Evolutionary conservation across 1,140 invertebrate species (phyloP), one percentile per base, ranked within the genome.

Genomic region (Bicyclus anynana): DNA sequence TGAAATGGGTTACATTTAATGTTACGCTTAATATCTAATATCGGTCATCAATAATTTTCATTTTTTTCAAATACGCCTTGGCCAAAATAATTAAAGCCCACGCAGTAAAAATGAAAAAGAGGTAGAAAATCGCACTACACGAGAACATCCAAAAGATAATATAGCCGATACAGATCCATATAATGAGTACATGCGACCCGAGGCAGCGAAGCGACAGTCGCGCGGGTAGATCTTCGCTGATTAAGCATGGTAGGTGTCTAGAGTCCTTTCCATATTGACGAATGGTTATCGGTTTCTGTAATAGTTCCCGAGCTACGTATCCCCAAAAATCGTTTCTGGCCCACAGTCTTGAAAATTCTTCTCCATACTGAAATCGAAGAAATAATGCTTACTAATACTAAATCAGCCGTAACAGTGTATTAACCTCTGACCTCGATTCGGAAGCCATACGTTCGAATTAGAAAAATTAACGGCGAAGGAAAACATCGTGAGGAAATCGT

Each of bases 151-250:
- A 72, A 33, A 78, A 77, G 2, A 72, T 14, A 37, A 80, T 29
- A 37, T 85, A 85, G 3, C 82, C 84, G 5, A 83, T 13, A 6
- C 57, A 62, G 4, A 84, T 64, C 72, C 69, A 89, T 5, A 82
- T 66, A 1, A 94, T 72, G 18, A 92, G 91, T 33, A 90, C 87
- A 58, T 94, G 93, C 52, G 91, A 93, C 2, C 93, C 94, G 4
- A 94, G 80, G 42, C 89, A 78, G 35, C 95, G 89, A 10, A 97
- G 80, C 67, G 92, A 94, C 9, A 96, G 48, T 53, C 95, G 88
- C 2, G 95, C 92, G 1, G 92, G 93, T 10, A 94, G 72, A 5
- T 91, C 77, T 66, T 90, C 80, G 56, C 90, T 80, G 0, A 91
- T 83, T 9, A 91, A 76, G 21, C 84, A 87, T 23, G 91, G 90